Conservation (phyloP, 1,140 invertebrate genomes). For the Caenorhabditis latens region DNA sequence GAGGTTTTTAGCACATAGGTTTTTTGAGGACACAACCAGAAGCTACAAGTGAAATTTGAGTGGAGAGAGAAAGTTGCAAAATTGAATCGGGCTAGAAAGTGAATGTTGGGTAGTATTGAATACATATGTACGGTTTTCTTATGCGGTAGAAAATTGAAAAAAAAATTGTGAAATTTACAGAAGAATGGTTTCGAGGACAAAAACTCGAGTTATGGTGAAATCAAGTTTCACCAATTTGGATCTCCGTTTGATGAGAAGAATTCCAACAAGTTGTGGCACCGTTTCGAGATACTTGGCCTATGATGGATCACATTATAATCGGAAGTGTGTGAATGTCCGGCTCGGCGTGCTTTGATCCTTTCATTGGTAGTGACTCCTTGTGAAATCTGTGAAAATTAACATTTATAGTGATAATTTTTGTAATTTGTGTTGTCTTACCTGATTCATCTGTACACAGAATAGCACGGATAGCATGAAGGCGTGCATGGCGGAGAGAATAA, state of each 20-base stretch:
- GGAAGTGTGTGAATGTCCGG: background rate
- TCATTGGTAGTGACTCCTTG: conserved; percentile 58
- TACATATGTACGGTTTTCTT: background rate
- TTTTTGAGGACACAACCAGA: background rate
- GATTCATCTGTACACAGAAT: conserved; percentile 53
- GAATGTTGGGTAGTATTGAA: background rate
- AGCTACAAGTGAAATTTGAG: conserved; percentile 20
- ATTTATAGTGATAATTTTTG: too few relatives aligned
- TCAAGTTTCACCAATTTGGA: conserved; percentile 1
- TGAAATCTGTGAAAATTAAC: conserved; percentile 53
- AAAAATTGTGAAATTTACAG: background rate
- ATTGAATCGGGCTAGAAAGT: background rate
- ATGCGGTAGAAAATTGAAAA: background rate
- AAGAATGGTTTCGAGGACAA: too few relatives aligned
- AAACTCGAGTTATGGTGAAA: too few relatives aligned
- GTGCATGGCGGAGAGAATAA: conserved; percentile 54
- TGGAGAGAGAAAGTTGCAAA: background rate
- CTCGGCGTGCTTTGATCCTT: conserved; percentile 46
- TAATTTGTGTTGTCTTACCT: background rate
- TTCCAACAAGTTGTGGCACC: conserved; percentile 14
- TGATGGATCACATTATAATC: conserved; percentile 39
- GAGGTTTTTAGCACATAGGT: background rate
- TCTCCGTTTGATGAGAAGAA: conserved; percentile 24
- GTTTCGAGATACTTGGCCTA: background rate
- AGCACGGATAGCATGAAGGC: conserved; percentile 48